Conservation (phyloP, 2,113 vertebrate species). For the Tautogolabrus adspersus region DNA sequence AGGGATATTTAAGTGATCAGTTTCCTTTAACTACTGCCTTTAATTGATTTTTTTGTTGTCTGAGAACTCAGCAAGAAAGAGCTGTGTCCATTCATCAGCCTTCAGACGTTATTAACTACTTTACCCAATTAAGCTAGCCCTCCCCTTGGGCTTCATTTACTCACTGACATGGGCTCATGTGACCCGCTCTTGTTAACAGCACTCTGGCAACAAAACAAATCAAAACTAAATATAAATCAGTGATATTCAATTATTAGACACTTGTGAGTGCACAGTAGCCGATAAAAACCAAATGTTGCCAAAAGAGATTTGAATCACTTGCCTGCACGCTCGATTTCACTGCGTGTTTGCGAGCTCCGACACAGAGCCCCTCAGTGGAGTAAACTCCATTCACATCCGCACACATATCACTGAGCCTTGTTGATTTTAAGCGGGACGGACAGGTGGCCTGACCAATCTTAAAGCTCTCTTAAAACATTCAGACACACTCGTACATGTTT, state of each 20-base stretch:
- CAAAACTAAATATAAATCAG: too few species aligned
- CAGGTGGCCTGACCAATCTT: slow-evolving; percentile 36
- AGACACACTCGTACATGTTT: slow-evolving; percentile 12
- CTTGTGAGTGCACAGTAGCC: slow-evolving; percentile 33
- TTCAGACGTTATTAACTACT: slow-evolving; percentile 83
- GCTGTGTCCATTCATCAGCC: slow-evolving; percentile 79
- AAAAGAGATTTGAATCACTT: slow-evolving; percentile 54
- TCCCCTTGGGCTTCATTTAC: slow-evolving; percentile 74
- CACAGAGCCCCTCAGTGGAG: neutral
- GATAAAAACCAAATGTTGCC: slow-evolving; percentile 48
- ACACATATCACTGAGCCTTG: slow-evolving; percentile 4
- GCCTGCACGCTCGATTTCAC: slow-evolving; percentile 39
- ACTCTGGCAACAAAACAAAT: slow-evolving; percentile 46
- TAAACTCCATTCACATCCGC: slow-evolving; percentile 1
- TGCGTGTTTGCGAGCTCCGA: slow-evolving; percentile 31
- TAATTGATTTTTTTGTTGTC: slow-evolving; percentile 83
- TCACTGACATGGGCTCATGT: slow-evolving; percentile 67
- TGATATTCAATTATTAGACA: slow-evolving; percentile 66
- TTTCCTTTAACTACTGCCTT: slow-evolving; percentile 79
- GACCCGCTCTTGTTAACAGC: slow-evolving; percentile 69
- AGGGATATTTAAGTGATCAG: slow-evolving; percentile 67
- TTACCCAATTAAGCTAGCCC: slow-evolving; percentile 78
- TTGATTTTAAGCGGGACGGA: slow-evolving; percentile 35
- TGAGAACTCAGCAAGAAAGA: slow-evolving; percentile 75
- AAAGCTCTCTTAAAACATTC: slow-evolving; percentile 15